Conservation (phyloP, 2,113 vertebrate genomes). For the Zosterops pallidus region DNA sequence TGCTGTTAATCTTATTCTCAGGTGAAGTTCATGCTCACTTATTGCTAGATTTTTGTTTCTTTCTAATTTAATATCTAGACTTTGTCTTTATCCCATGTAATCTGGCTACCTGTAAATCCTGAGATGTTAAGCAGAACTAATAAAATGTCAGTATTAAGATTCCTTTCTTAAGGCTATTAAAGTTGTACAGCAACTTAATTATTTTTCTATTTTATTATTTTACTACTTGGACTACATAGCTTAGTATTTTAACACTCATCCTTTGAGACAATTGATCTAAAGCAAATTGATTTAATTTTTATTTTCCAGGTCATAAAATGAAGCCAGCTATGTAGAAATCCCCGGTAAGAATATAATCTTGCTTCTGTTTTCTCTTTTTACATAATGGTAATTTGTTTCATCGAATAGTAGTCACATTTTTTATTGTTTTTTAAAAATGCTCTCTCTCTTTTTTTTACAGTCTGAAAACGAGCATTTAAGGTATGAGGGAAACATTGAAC, state of each 20-base stretch:
- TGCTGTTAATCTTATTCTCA: neutral
- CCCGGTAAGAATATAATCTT: neutral
- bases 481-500: neutral
- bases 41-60: neutral
- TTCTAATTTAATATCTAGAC: neutral
- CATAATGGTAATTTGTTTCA: neutral
- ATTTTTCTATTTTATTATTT: neutral
- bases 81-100: neutral
- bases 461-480: neutral
- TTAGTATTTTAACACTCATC: neutral
- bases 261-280: neutral
- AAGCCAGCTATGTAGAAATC: neutral
- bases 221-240: neutral
- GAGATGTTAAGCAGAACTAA: neutral
- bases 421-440: neutral
- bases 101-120: neutral
- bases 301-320: neutral
- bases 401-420: neutral
- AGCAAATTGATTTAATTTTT: neutral
- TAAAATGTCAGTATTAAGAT: neutral
- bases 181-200: neutral
- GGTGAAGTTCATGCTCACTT: neutral
- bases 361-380: neutral
- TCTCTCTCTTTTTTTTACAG: neutral
- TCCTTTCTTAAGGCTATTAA: neutral